These are phyloP conservation scores for Syncerus caffer DNA, from an alignment of 2,797 vertebrate species.

Conservation along the genomic window DNA sequence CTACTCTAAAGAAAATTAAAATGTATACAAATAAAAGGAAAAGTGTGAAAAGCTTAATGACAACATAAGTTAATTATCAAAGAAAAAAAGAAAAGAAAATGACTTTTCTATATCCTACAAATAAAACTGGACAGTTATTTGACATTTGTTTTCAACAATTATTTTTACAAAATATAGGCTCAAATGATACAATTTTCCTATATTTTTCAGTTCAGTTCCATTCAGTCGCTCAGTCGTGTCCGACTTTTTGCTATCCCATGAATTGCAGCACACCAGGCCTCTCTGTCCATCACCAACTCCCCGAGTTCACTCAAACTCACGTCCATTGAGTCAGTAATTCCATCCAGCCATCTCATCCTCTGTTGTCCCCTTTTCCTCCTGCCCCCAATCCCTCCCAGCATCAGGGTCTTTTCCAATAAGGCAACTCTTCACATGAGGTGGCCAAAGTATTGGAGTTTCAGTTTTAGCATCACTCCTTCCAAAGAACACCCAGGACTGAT, in stretches of 20 bases:
- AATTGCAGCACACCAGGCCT: too few species aligned
- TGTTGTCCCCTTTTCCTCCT: accelerated
- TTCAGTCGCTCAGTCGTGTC: too few species aligned
- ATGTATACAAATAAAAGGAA: neutral
- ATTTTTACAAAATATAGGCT: neutral
- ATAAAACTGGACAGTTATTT: neutral
- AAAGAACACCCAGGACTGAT: too few species aligned
- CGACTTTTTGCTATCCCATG: too few species aligned
- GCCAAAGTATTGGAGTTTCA: too few species aligned
- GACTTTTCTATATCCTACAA: neutral
- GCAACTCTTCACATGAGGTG: too few species aligned
- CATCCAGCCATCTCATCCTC: too few species aligned
- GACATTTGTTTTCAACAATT: neutral
- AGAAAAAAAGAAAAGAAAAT: neutral
- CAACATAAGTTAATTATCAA: neutral
- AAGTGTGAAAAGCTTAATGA: neutral
- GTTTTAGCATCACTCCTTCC: too few species aligned
- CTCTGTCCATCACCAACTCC: too few species aligned
- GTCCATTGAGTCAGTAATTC: too few species aligned
- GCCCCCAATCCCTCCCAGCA: too few species aligned
- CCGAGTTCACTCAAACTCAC: accelerated
- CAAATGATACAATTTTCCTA: neutral
- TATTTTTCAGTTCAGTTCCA: neutral
- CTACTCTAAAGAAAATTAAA: neutral
- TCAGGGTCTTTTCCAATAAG: too few species aligned